Percentiles rank a stretch among this genome's conserved stretches.
These are phyloP conservation scores for Drosophila insularis DNA, from an alignment of 1,140 invertebrate species.

Conservation along the genomic window DNA sequence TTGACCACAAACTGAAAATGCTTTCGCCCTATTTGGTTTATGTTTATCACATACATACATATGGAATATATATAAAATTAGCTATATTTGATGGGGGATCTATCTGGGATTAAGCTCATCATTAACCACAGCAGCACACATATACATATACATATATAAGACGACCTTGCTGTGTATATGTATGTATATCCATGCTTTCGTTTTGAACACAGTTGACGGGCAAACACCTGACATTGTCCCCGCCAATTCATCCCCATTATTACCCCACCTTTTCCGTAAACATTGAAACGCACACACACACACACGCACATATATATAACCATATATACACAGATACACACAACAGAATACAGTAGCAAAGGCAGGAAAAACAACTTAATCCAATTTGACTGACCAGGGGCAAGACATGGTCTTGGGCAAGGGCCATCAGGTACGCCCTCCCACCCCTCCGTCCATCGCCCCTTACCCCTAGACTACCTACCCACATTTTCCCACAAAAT, in stretches of 20 bases:
- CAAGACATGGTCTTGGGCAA: slow-evolving; percentile 36
- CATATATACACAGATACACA: slow-evolving; percentile 10
- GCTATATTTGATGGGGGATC: not conserved
- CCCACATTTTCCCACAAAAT: too few relatives aligned
- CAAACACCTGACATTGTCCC: slow-evolving; percentile 11
- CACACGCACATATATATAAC: not conserved
- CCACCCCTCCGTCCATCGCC: not conserved
- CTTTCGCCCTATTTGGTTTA: not conserved
- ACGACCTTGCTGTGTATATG: slow-evolving; percentile 2
- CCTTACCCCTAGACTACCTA: not conserved
- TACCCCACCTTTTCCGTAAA: not conserved
- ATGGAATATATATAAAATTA: not conserved
- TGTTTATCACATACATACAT: not conserved
- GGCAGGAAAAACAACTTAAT: slow-evolving; percentile 70
- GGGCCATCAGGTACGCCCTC: not conserved
- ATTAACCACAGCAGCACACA: not conserved
- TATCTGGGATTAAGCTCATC: slow-evolving; percentile 22
- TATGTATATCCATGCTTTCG: not conserved
- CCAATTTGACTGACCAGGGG: slow-evolving; percentile 71
- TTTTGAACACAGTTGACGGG: not conserved
- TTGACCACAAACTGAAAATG: not conserved
- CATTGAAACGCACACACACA: not conserved
- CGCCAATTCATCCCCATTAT: not conserved
- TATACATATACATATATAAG: not conserved
- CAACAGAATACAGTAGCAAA: slow-evolving; percentile 28